Percentiles rank a stretch among this genome's conserved stretches.
Evolutionary conservation across 2,888 invertebrate genomes (phyloP).

Genomic region (Cenopis cana): DNA sequence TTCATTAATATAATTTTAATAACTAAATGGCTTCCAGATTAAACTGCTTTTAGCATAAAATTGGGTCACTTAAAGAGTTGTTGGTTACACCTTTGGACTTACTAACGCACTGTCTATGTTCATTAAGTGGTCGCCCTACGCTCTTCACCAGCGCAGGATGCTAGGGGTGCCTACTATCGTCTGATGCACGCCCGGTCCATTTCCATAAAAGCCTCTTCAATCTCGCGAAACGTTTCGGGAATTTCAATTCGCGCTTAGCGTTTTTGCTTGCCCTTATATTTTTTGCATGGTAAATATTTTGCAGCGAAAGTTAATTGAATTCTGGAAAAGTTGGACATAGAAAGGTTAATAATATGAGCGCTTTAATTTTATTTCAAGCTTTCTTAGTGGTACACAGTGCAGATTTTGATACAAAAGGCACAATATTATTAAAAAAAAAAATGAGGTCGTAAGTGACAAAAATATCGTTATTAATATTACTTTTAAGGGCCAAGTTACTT

Average conservation of each 20-base stretch:
- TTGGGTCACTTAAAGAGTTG: background rate
- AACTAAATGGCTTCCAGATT: background rate
- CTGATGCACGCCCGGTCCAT: constrained; percentile 78
- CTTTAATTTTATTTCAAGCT: background rate
- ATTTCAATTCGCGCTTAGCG: constrained; percentile 82
- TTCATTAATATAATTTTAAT: background rate
- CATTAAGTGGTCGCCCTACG: constrained; percentile 56
- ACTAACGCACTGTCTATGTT: constrained; percentile 27
- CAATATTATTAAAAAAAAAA: background rate
- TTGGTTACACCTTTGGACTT: background rate
- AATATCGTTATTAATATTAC: too few relatives aligned
- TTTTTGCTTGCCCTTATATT: constrained; percentile 59
- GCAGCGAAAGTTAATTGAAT: constrained; percentile 40
- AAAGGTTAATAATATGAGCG: constrained; percentile 4
- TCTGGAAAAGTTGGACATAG: constrained; percentile 24
- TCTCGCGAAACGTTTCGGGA: constrained; percentile 82
- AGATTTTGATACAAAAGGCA: background rate
- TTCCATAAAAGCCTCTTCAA: constrained; percentile 85
- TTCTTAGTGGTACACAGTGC: background rate
- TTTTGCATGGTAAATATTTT: constrained; percentile 53
- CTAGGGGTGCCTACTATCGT: constrained; percentile 60
- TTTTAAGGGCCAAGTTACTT: background rate
- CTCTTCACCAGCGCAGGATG: constrained; percentile 21
- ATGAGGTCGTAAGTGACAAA: too few relatives aligned
- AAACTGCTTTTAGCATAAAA: background rate